These are phyloP conservation scores for Erannis defoliaria DNA, from an alignment of 2,888 invertebrate genomes.

Conservation along the genomic window DNA sequence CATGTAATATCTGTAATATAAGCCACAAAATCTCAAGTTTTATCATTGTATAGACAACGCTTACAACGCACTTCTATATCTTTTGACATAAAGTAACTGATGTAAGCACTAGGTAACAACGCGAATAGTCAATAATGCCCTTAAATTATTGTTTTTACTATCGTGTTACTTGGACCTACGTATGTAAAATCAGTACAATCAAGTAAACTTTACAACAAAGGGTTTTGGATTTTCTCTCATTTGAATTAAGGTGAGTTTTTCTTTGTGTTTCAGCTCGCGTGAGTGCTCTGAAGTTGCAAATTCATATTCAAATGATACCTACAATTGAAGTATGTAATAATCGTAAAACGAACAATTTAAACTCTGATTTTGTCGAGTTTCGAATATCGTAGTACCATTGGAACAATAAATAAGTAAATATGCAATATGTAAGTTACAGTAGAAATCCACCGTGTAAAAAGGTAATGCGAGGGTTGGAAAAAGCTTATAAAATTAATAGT, in stretches of 20 bases:
- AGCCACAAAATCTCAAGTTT: conserved; percentile 24
- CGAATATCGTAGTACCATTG: conserved; percentile 63
- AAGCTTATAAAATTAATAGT: no score
- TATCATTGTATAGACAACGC: conserved; percentile 29
- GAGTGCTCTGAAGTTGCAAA: conserved; percentile 67
- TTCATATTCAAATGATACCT: conserved; percentile 81
- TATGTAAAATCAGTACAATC: conserved; percentile 51
- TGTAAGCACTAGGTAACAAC: conserved; percentile 43
- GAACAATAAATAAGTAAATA: conserved; percentile 59
- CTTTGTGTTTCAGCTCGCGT: conserved; percentile 59
- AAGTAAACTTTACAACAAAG: conserved; percentile 33
- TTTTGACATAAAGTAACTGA: conserved; percentile 35
- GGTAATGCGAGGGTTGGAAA: conserved; percentile 1
- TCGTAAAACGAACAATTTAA: conserved; percentile 81
- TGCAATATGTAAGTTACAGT: conserved; percentile 31
- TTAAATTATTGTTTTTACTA: conserved; percentile 68
- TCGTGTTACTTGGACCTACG: conserved; percentile 60
- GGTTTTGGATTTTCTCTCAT: conserved; percentile 32
- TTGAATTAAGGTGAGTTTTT: conserved; percentile 17
- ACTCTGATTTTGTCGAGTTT: conserved; percentile 76
- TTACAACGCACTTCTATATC: conserved; percentile 25
- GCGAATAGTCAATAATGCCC: conserved; percentile 55
- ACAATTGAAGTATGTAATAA: conserved; percentile 76
- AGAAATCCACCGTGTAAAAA: conserved; percentile 13
- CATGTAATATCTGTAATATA: conserved; percentile 24